Percentiles rank a stretch among this genome's conserved stretches.
phyloP scores from a whole-genome alignment of 2,888 invertebrate genomes.

The Macaria notata region DNA sequence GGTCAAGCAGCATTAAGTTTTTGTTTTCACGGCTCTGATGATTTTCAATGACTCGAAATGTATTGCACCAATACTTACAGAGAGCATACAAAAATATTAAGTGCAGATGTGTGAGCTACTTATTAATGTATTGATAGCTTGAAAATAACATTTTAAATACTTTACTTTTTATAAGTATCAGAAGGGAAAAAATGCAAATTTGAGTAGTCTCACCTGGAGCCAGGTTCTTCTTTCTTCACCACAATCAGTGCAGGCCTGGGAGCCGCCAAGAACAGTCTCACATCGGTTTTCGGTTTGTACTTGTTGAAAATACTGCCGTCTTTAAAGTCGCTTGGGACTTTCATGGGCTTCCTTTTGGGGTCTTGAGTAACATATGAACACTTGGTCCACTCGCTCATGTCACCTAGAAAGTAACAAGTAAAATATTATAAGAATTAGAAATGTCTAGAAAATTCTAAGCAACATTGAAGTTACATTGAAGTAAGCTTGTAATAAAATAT shows the following conservation, averaged over 20 bases:
- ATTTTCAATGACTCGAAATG: too few species aligned
- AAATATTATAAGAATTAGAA: too few species aligned
- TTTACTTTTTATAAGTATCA: background rate
- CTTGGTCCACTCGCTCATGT: slow-evolving; percentile 94
- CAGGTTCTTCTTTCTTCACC: slow-evolving; percentile 79
- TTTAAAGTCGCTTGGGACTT: slow-evolving; percentile 84
- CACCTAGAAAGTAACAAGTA: slow-evolving; percentile 50
- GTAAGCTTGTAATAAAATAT: too few species aligned
- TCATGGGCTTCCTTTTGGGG: slow-evolving; percentile 88
- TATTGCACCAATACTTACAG: too few species aligned
- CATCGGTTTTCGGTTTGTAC: slow-evolving; percentile 82
- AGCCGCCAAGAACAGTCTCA: slow-evolving; percentile 78
- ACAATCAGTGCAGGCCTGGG: slow-evolving; percentile 48
- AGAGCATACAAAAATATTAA: too few species aligned
- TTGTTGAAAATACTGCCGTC: slow-evolving; percentile 81
- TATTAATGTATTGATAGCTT: too few species aligned
- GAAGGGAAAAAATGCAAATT: background rate
- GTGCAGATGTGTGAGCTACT: too few species aligned
- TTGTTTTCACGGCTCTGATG: too few species aligned
- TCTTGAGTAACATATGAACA: slow-evolving; percentile 88
- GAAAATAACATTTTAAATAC: too few species aligned
- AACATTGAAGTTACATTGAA: too few species aligned
- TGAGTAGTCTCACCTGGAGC: slow-evolving; percentile 42
- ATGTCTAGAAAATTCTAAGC: too few species aligned
- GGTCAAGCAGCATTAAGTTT: too few species aligned